Evolutionary conservation across 1,140 invertebrate species (phyloP), one percentile per base, ranked within the genome.

Genomic region (Sitobion miscanthi): DNA sequence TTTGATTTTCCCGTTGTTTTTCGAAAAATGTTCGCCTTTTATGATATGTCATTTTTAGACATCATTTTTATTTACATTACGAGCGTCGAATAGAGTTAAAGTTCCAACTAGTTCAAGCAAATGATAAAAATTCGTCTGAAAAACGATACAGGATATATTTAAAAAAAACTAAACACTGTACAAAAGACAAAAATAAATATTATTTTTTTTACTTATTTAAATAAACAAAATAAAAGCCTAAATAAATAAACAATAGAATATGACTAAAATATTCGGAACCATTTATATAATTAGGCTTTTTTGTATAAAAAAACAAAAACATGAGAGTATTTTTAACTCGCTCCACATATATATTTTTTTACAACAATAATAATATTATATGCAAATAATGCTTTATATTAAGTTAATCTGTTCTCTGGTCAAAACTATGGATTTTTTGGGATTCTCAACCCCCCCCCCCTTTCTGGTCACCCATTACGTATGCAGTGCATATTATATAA

Each of bases 231-330:
- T n/a, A 14, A 17, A 77, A 77, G n/a, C 62, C 6, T 77, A 77
- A 77, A 77, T 77, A 77, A 77, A 77, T 77, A 77, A 77, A 77
- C 14, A 77, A 77, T 77, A n/a, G n/a, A 77, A n/a, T 77, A 77
- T 77, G 62, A 35, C 25, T 30, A n/a, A 77, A n/a, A 62, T n/a
- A 69, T 4, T 69, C 62, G n/a, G 11, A 5, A 17, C 11, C 17
- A 14, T 69, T 69, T 69, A 17, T 69, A 54, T 69, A 54, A 54
- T 69, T n/a, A n/a, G 30, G 62, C 9, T 30, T n/a, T 69, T n/a
- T 17, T n/a, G 14, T 69, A 69, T n/a, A 17, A 14, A n/a, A 69
- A n/a, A 69, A n/a, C 42, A 62, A 11, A 69, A 77, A 77, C 62
- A 17, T 6, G 62, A 77, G 62, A 17, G 30, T 30, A 62, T n/a